Evolutionary conservation across 1,140 invertebrate genomes (phyloP).

Genomic region (Rhopalosiphum maidis): DNA sequence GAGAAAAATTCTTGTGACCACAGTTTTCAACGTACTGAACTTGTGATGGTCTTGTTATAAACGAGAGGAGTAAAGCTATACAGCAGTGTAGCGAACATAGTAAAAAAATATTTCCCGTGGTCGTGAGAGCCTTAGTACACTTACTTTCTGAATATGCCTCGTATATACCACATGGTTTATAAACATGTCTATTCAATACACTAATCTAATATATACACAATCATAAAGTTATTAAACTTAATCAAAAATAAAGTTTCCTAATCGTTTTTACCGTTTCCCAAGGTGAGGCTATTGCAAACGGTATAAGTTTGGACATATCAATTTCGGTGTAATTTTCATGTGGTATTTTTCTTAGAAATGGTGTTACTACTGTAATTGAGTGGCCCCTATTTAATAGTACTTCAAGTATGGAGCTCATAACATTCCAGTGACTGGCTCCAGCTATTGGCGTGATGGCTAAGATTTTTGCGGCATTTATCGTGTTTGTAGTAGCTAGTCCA

Average conservation of each 20-base stretch:
- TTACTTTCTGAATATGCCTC: too few species aligned
- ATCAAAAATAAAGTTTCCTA: background rate
- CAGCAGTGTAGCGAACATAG: too few species aligned
- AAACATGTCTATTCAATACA: too few species aligned
- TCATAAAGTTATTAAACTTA: background rate
- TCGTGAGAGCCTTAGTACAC: too few species aligned
- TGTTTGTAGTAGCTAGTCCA: conserved; percentile 25
- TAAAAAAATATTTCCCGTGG: too few species aligned
- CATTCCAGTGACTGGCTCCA: conserved; percentile 62
- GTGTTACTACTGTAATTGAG: conserved; percentile 61
- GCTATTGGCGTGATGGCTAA: conserved; percentile 61
- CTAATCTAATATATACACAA: too few species aligned
- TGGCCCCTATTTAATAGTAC: conserved; percentile 62
- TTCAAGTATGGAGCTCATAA: conserved; percentile 62
- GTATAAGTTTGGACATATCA: conserved; percentile 25
- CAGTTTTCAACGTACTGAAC: too few species aligned
- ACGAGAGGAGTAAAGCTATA: too few species aligned
- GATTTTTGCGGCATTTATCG: conserved; percentile 59
- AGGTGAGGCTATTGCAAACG: background rate
- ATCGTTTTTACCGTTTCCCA: conserved; percentile 46
- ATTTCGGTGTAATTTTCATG: conserved; percentile 58
- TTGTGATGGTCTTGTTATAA: too few species aligned
- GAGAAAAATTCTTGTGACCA: too few species aligned
- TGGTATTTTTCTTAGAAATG: conserved; percentile 49
- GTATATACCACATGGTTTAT: too few species aligned